Evolutionary conservation across 2,888 invertebrate species (phyloP).

Genomic region (Litoditis marina): DNA sequence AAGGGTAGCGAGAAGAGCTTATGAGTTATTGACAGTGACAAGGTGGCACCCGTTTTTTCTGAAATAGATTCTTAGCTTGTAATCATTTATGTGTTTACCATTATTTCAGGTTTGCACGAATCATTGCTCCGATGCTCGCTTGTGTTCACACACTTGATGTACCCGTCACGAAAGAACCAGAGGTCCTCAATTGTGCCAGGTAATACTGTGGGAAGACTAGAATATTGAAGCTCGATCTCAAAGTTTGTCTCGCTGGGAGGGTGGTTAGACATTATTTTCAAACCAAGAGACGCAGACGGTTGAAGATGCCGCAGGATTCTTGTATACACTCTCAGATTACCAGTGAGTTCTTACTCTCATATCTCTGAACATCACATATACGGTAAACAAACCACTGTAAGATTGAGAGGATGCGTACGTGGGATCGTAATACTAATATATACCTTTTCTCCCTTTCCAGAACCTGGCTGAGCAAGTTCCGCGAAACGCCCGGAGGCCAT

Average conservation of each 20-base stretch:
- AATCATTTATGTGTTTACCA: too few species aligned
- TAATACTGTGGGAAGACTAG: not conserved
- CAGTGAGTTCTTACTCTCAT: too few species aligned
- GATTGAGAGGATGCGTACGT: too few species aligned
- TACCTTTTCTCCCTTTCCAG: not conserved
- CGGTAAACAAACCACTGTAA: too few species aligned
- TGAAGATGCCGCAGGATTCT: too few species aligned
- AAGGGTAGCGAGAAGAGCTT: not conserved
- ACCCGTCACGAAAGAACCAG: constrained; percentile 88
- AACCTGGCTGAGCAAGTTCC: constrained; percentile 19
- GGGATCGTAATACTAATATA: too few species aligned
- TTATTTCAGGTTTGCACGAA: constrained; percentile 67
- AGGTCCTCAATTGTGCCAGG: too few species aligned
- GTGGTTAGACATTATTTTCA: not conserved
- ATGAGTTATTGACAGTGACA: not conserved
- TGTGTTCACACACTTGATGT: constrained; percentile 82
- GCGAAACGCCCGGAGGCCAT: constrained; percentile 27
- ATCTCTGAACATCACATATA: too few species aligned
- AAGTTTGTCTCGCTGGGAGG: not conserved
- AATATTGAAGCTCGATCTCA: not conserved
- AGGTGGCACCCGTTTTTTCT: not conserved
- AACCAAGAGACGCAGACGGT: too few species aligned
- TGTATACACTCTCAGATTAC: too few species aligned
- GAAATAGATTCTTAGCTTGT: not conserved
- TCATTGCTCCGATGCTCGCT: constrained; percentile 86